phyloP scores from a whole-genome alignment of 2,797 vertebrate species.

The Triplophysa bombifrons region DNA sequence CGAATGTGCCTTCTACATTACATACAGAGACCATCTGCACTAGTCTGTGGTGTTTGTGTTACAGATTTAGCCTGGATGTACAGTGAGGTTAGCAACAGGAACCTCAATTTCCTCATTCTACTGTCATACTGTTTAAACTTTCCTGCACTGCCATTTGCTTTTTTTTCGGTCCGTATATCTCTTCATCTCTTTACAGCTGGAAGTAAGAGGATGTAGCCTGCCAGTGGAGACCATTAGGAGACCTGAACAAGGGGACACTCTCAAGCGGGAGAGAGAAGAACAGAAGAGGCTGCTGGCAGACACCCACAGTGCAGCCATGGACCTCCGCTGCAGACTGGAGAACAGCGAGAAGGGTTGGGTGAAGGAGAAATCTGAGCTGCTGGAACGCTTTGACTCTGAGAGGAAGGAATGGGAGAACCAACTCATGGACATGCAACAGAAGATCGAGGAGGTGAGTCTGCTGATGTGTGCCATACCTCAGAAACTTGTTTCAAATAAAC shows the following conservation, averaged over 20 bases:
- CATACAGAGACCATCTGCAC: conserved; percentile 19
- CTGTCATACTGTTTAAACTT: conserved; percentile 6
- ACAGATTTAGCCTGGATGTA: conserved; percentile 25
- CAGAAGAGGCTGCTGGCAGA: conserved; percentile 78
- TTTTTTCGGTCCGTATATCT: conserved; percentile 26
- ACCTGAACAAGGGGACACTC: conserved; percentile 66
- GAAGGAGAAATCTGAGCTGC: conserved; percentile 89
- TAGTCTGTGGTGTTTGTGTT: conserved; percentile 16
- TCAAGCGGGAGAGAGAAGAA: conserved; percentile 75
- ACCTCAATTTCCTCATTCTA: conserved; percentile 23
- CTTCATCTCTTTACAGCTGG: conserved; percentile 66
- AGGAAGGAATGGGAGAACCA: conserved; percentile 96
- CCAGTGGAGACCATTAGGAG: conserved; percentile 63
- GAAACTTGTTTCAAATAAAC: conserved; percentile 19
- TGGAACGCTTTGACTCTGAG: conserved; percentile 92
- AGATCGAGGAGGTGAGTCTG: conserved; percentile 91
- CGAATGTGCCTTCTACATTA: conserved; percentile 7
- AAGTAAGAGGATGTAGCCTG: conserved; percentile 70
- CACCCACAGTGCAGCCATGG: conserved; percentile 83
- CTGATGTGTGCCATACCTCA: conserved; percentile 26
- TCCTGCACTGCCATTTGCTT: conserved; percentile 7
- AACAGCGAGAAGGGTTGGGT: conserved; percentile 86
- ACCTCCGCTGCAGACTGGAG: conserved; percentile 84
- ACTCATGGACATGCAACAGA: conserved; percentile 93
- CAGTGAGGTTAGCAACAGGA: conserved; percentile 7